Evolutionary conservation across 2,113 vertebrate genomes (phyloP), one percentile per base, ranked within the genome.

Genomic region (Sterna hirundo): DNA sequence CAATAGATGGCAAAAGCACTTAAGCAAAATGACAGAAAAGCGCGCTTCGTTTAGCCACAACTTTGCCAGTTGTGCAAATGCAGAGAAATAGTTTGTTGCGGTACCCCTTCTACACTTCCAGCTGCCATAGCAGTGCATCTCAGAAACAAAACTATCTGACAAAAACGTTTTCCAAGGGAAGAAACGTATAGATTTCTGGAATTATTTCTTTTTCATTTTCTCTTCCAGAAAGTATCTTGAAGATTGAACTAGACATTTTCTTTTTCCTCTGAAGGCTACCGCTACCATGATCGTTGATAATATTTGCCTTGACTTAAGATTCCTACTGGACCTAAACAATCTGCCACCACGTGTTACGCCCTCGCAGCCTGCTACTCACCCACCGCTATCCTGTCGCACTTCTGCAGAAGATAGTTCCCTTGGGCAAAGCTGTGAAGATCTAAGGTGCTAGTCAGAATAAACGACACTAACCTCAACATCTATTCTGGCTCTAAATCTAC

Each of bases 1-100:
- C 71, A 88, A 75, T 65, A 88, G 88, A 79, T 96, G 88, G 75
- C 70, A 72, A 83, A 91, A 96, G 49, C 69, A n/a, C 83, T 94
- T 91, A 52, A 70, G 49, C 62, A 92, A 78, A 83, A 62, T 84
- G 75, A 90, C 58, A 93, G 83, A 89, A 88, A 80, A n/a, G 54
- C 38, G 72, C 4, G 6, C 18, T 72, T n/a, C 36, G n/a, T 86
- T 92, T 91, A 93, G 52, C 51, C 91, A 83, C 54, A 55, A 75
- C 49, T 91, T 93, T 44, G 23, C 36, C 74, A 70, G 2, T 51
- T 36, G 29, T 60, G 69, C 46, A 88, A 90, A 86, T 4, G 12
- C 44, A 96, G 54, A 77, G 65, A 66, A 54, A 51, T 23, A 40
- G 4, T 40, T 36, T 82, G 29, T 15, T 79, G 27, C 40, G 32